Conservation (phyloP, 2,113 vertebrate species). For the Phaethornis superciliosus region DNA sequence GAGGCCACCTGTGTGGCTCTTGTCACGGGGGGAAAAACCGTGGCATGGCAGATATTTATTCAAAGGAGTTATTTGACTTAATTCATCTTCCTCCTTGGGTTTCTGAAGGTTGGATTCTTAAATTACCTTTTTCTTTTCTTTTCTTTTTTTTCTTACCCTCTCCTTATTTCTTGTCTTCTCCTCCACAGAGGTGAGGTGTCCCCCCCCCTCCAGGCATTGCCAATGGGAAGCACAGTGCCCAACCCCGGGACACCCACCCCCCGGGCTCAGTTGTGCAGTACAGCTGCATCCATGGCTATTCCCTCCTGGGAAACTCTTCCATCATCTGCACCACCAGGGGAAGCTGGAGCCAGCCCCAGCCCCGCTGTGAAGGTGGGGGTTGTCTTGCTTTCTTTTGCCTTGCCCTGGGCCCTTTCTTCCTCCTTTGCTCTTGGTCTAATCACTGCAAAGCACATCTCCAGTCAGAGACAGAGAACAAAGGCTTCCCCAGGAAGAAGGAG, state of each 20-base stretch:
- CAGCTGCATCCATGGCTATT: not conserved
- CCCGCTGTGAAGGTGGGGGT: slow-evolving; percentile 55
- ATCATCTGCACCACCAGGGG: not conserved
- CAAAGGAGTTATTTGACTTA: too few species aligned
- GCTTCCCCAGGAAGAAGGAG: not conserved
- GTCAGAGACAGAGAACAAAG: not conserved
- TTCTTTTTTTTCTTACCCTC: not conserved
- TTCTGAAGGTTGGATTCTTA: not conserved
- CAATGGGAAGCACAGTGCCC: not conserved
- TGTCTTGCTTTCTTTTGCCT: not conserved
- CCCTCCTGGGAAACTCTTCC: not conserved
- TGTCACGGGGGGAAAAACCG: too few species aligned
- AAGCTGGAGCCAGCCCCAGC: slow-evolving; percentile 60
- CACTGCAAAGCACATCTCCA: not conserved
- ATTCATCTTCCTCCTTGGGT: not conserved
- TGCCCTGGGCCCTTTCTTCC: rapidly evolving
- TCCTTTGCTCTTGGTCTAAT: rapidly evolving
- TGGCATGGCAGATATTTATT: too few species aligned
- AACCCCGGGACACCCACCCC: not conserved
- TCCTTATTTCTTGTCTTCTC: not conserved
- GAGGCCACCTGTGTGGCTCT: too few species aligned
- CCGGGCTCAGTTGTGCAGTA: not conserved
- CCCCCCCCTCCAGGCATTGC: not conserved
- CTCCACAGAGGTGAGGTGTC: slow-evolving; percentile 1
- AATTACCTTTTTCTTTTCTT: too few species aligned